phyloP scores from a whole-genome alignment of 1,140 invertebrate genomes.

The Nymphalis io region DNA sequence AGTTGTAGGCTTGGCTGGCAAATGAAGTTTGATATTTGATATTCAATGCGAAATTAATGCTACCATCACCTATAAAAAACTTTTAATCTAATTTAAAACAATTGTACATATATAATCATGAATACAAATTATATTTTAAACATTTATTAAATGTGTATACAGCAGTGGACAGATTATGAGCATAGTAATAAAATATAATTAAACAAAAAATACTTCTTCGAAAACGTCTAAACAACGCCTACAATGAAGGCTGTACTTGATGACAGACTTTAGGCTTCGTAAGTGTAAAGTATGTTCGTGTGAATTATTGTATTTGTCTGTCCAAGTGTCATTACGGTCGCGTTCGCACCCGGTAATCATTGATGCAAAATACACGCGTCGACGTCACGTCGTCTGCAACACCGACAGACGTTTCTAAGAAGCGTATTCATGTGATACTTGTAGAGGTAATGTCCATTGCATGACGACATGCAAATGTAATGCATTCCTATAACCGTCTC shows the following conservation, averaged over 20 bases:
- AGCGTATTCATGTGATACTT: conserved; percentile 48
- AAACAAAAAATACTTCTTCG: conserved; percentile 16
- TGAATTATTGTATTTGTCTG: conserved; percentile 15
- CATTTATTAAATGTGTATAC: too few relatives aligned
- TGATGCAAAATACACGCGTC: conserved; percentile 40
- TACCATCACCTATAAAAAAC: too few relatives aligned
- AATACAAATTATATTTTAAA: too few relatives aligned
- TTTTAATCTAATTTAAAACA: too few relatives aligned
- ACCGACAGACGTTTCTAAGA: conserved; percentile 53
- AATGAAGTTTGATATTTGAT: too few relatives aligned
- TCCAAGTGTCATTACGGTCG: conserved; percentile 37
- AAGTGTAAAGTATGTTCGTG: conserved; percentile 10
- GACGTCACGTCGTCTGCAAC: conserved; percentile 56
- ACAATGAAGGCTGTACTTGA: neutral
- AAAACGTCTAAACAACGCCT: neutral
- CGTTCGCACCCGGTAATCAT: conserved; percentile 57
- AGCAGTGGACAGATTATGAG: neutral
- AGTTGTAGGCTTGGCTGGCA: too few relatives aligned
- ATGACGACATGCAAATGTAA: conserved; percentile 67
- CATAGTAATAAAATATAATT: neutral
- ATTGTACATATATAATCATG: too few relatives aligned
- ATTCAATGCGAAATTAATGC: too few relatives aligned
- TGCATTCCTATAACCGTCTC: conserved; percentile 63
- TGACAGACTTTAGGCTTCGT: conserved; percentile 7
- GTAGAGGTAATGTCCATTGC: conserved; percentile 45